Evolutionary conservation across 2,797 vertebrate genomes (phyloP).

Genomic region (Sebastes flavidus): DNA sequence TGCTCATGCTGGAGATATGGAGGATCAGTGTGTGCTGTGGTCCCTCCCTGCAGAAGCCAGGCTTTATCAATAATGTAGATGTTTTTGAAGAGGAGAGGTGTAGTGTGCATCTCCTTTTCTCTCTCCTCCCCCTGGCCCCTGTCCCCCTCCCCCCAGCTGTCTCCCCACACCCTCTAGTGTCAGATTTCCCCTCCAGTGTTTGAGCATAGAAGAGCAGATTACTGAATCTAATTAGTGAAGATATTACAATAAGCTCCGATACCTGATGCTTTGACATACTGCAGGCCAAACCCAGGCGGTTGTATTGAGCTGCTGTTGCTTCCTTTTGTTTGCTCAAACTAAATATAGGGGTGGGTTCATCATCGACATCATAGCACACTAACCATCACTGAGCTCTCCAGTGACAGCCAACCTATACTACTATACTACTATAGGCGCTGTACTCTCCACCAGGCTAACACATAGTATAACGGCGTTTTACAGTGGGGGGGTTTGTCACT

Average conservation of each 20-base stretch:
- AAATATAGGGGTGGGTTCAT: conserved; percentile 20
- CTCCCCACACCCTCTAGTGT: conserved; percentile 72
- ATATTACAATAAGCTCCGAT: conserved; percentile 83
- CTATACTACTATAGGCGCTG: background rate
- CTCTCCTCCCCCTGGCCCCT: conserved; percentile 39
- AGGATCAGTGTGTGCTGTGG: conserved; percentile 39
- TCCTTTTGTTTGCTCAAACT: conserved; percentile 54
- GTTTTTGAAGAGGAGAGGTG: conserved; percentile 79
- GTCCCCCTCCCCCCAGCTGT: conserved; percentile 42
- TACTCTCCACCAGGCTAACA: background rate
- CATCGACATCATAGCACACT: background rate
- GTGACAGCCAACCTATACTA: background rate
- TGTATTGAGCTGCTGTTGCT: conserved; percentile 66
- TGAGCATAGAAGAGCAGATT: conserved; percentile 73
- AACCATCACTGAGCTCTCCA: background rate
- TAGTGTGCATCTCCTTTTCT: conserved; percentile 64
- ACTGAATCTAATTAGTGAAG: conserved; percentile 81
- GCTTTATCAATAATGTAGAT: conserved; percentile 84
- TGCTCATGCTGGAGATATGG: conserved; percentile 35
- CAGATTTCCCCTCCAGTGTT: conserved; percentile 76
- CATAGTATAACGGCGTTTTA: background rate
- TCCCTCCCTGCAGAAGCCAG: conserved; percentile 65
- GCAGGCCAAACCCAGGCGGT: conserved; percentile 62
- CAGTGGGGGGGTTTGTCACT: background rate
- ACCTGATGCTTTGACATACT: conserved; percentile 78